Base-by-base conservation (phyloP, 1,140 invertebrate species). In the Papilio machaon region DNA sequence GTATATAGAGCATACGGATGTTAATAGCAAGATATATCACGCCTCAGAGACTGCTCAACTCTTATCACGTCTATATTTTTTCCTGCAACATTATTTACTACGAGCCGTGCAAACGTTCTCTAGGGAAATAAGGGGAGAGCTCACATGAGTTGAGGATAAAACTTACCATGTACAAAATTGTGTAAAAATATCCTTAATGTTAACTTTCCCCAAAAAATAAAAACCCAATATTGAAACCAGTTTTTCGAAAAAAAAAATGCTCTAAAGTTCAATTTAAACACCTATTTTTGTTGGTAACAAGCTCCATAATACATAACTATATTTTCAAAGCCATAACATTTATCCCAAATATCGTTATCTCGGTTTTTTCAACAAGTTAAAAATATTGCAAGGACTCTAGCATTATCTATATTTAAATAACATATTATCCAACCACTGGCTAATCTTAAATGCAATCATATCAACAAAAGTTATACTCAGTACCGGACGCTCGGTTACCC, bases 31-130 rank as follows among this genome's bases (percentile, higher is more conserved):
- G 64, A 70, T 70, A 70, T 17, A 70, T 38, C 13, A 35, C 35
- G 30, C 64, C 64, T 30, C 13, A 70, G 64, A 35, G 64, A 70
- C 30, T 30, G 30, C 30, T 30, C 64, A 15, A 35, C 30, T 70
- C 64, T 70, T 70, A 70, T 70, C 64, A 38, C 64, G 23, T 6
- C 13, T 35, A 70, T 11, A 70, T 70, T 70, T 70, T 64, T 70
- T 70, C 64, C 64, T 70, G 64, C n/a, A 70, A 11, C 64, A 67
- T 35, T 35, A 70, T 35, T 70, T 10, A 15, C 60, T 17, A 6
- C 23, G 30, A 35, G 17, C 64, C 13, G 5, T 70, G 30, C 11
- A 70, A 70, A 70, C 30, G 64, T 70, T 35, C 64, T 38, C 64
- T 15, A 15, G 64, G 30, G 64, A 70, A 70, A 70, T 70, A 70